These are phyloP conservation scores for Mormyrus iriodes DNA, from an alignment of 2,113 vertebrate genomes.

Conservation along the genomic window DNA sequence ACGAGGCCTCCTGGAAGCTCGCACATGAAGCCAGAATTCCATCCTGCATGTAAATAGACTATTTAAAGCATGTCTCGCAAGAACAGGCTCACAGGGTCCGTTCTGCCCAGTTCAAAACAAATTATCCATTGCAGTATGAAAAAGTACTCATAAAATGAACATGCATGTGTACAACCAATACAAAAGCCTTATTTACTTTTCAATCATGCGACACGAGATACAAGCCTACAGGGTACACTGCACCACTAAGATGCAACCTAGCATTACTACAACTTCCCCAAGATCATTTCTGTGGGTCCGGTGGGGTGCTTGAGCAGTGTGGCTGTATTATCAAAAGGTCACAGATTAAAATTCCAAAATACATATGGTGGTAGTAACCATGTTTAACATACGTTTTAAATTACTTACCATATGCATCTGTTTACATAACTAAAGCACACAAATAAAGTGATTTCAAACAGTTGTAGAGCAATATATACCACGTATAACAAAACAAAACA, in stretches of 20 bases:
- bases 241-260: not conserved
- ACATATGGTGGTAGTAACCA: not conserved
- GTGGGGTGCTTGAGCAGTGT: not conserved
- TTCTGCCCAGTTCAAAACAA: not conserved
- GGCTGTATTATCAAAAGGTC: not conserved
- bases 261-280: not conserved
- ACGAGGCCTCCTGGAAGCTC: not conserved
- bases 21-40: not conserved
- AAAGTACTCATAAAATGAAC: not conserved
- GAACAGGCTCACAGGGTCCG: not conserved
- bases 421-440: not conserved
- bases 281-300: not conserved
- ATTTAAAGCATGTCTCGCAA: conserved; percentile 8
- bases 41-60: not conserved
- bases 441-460: not conserved
- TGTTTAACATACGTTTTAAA: not conserved
- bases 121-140: not conserved
- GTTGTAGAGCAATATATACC: not conserved
- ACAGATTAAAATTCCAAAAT: not conserved
- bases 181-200: not conserved
- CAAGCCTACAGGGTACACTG: not conserved
- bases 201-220: conserved; percentile 8
- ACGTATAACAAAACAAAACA: not conserved
- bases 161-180: not conserved
- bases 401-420: not conserved